These are phyloP conservation scores for Molorchus minor DNA, from an alignment of 2,888 invertebrate species.

Conservation along the genomic window DNA sequence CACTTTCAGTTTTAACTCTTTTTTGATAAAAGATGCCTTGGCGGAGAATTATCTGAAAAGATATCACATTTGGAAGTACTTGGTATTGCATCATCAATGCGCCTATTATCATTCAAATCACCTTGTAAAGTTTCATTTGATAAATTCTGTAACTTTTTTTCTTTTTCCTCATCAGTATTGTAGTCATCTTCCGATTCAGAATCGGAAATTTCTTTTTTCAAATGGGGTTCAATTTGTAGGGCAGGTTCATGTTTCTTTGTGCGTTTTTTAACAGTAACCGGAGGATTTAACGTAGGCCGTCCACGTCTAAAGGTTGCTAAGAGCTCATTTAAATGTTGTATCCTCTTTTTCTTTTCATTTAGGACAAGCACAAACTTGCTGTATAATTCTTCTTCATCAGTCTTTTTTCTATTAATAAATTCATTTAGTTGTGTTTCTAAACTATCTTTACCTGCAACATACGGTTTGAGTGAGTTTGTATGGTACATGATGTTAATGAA, in stretches of 20 bases:
- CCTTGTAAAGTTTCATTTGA: neutral
- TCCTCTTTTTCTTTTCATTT: slow-evolving; percentile 58
- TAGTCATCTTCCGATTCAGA: slow-evolving; percentile 39
- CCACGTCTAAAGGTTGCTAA: slow-evolving; percentile 50
- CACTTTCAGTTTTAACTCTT: slow-evolving; percentile 31
- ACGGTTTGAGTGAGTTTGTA: too few relatives aligned
- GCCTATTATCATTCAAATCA: slow-evolving; percentile 9
- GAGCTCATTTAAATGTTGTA: slow-evolving; percentile 56
- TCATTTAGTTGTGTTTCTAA: slow-evolving; percentile 45
- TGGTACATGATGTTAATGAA: too few relatives aligned
- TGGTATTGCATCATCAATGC: slow-evolving; percentile 16
- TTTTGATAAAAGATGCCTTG: slow-evolving; percentile 39
- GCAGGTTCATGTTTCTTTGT: slow-evolving; percentile 30
- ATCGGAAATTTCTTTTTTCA: slow-evolving; percentile 42
- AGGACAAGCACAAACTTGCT: slow-evolving; percentile 53
- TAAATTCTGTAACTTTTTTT: slow-evolving; percentile 12
- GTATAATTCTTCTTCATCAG: slow-evolving; percentile 51
- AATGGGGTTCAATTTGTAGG: slow-evolving; percentile 31
- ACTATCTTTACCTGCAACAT: slow-evolving; percentile 36
- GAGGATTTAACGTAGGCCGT: slow-evolving; percentile 42
- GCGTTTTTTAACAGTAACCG: slow-evolving; percentile 33
- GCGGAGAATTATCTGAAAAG: slow-evolving; percentile 31
- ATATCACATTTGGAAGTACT: slow-evolving; percentile 43
- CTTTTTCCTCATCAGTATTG: slow-evolving; percentile 43
- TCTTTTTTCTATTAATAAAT: slow-evolving; percentile 44